Conservation (phyloP, 2,113 vertebrate genomes). For the Pteropus alecto region DNA sequence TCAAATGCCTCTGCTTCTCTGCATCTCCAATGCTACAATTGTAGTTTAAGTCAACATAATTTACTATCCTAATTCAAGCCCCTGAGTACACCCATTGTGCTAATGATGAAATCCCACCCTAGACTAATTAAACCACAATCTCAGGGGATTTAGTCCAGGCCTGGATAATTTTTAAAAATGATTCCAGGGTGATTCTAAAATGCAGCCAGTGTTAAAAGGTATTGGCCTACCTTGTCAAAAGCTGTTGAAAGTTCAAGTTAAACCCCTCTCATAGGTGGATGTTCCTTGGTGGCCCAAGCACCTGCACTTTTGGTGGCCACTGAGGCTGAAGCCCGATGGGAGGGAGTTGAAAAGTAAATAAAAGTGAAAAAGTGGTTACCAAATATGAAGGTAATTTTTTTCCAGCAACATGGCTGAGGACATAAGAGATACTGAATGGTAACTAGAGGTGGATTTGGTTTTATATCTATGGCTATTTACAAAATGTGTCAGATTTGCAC, state of each 20-base stretch:
- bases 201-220: not conserved
- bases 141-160: not conserved
- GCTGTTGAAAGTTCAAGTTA: not conserved
- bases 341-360: not conserved
- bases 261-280: not conserved
- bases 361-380: not conserved
- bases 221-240: not conserved
- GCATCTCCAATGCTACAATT: not conserved
- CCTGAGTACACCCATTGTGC: not conserved
- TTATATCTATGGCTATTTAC: not conserved
- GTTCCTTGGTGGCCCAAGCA: not conserved
- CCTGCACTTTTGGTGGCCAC: not conserved
- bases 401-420: not conserved
- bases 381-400: not conserved
- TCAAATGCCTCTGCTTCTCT: not conserved
- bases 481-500: not conserved
- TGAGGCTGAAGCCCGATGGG: not conserved
- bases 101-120: not conserved
- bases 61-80: not conserved
- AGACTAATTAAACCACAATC: not conserved
- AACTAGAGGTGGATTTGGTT: not conserved
- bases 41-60: not conserved
- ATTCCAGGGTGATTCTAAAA: not conserved
- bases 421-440: not conserved
- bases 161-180: not conserved